Percentiles rank a stretch among this genome's conserved stretches.
These are phyloP conservation scores for Stenurella melanura DNA, from an alignment of 2,888 invertebrate species.

Conservation along the genomic window DNA sequence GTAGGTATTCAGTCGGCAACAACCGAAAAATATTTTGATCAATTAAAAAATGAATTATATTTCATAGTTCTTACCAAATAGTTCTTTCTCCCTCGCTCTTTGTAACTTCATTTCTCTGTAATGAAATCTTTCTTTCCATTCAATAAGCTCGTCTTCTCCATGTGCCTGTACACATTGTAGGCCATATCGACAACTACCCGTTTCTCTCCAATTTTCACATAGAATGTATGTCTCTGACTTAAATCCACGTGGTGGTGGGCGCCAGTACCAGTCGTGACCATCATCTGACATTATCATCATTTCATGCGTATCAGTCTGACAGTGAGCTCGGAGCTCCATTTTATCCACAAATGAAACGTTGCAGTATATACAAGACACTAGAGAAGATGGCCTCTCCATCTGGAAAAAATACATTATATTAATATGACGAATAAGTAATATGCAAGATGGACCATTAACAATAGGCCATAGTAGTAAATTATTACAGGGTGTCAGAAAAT, in stretches of 20 bases:
- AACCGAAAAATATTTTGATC: too few relatives aligned
- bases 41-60: not conserved
- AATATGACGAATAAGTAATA: too few relatives aligned
- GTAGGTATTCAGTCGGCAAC: too few relatives aligned
- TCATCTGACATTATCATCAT: constrained; percentile 81
- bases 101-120: constrained; percentile 79
- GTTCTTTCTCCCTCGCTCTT: constrained; percentile 80
- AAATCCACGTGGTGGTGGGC: constrained; percentile 82
- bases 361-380: constrained; percentile 76
- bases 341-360: constrained; percentile 76
- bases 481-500: too few relatives aligned
- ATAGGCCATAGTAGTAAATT: too few relatives aligned
- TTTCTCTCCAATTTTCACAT: constrained; percentile 78
- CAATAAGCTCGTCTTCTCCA: constrained; percentile 81
- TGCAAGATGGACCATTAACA: too few relatives aligned
- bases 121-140: constrained; percentile 84
- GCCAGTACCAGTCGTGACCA: constrained; percentile 81
- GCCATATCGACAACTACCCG: constrained; percentile 80
- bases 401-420: constrained; percentile 39
- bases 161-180: constrained; percentile 86
- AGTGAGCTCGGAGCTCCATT: constrained; percentile 76
- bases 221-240: constrained; percentile 79
- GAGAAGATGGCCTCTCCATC: constrained; percentile 53
- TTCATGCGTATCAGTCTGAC: constrained; percentile 78
- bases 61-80: constrained; percentile 75